Conservation (phyloP, 2,113 vertebrate species). For the Mastomys coucha region DNA sequence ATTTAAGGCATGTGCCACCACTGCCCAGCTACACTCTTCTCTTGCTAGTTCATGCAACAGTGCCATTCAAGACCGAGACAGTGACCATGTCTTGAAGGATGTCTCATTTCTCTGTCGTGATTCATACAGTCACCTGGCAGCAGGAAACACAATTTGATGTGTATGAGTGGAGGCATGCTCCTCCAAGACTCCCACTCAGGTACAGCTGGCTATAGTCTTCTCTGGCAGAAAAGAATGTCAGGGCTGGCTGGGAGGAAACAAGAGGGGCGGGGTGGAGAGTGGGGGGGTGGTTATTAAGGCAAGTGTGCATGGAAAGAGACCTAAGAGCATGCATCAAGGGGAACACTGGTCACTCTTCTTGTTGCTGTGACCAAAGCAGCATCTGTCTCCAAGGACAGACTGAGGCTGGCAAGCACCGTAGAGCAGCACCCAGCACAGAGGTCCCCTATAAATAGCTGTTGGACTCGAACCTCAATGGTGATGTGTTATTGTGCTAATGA, state of each 20-base stretch:
- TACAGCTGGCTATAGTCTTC: not conserved
- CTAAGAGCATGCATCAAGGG: no score
- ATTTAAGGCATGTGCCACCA: no score
- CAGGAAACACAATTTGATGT: not conserved
- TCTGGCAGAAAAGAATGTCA: not conserved
- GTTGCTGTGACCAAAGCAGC: not conserved
- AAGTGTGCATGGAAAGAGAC: not conserved
- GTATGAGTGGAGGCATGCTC: not conserved
- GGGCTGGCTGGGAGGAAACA: not conserved
- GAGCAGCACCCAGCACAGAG: rapidly evolving
- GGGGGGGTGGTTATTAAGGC: not conserved
- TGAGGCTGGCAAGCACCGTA: not conserved
- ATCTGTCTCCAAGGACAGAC: not conserved
- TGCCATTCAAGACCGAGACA: no score
- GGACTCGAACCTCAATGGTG: not conserved
- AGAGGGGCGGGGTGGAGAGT: no score
- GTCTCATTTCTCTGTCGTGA: not conserved
- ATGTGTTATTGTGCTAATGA: not conserved
- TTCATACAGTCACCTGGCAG: not conserved
- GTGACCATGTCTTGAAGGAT: not conserved
- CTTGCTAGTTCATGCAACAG: not conserved
- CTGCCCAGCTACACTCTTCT: no score
- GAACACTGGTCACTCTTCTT: not conserved
- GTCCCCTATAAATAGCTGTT: rapidly evolving
- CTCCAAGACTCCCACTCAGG: not conserved